Evolutionary conservation across 2,113 vertebrate species (phyloP).

Genomic region (Lota lota): DNA sequence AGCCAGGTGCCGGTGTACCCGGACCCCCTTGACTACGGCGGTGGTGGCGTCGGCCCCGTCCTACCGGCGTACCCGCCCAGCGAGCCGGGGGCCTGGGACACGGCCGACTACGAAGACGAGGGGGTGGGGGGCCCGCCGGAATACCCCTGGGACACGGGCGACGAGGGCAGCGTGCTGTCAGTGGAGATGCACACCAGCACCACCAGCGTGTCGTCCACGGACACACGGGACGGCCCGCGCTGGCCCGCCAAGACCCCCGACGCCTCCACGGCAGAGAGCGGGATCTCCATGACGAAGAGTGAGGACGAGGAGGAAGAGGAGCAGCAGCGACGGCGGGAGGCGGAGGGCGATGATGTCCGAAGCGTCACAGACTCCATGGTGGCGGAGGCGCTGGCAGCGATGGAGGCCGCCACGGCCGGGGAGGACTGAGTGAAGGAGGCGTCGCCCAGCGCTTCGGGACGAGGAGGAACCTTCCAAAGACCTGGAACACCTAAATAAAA

Average conservation of each 20-base stretch:
- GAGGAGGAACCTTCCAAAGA: too few relatives aligned
- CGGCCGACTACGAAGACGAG: conserved; percentile 56
- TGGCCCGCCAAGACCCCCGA: conserved; percentile 34
- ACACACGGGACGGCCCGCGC: conserved; percentile 52
- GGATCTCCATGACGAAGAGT: conserved; percentile 44
- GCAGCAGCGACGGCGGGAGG: not conserved
- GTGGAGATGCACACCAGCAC: conserved; percentile 75
- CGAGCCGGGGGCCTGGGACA: conserved; percentile 21
- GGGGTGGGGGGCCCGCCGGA: conserved; percentile 63
- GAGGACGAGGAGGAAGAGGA: conserved; percentile 47
- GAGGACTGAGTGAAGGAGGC: conserved; percentile 71
- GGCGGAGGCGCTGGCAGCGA: conserved; percentile 88
- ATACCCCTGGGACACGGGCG: conserved; percentile 66
- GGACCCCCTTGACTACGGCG: conserved; percentile 20
- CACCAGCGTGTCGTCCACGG: conserved; percentile 71
- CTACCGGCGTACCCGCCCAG: not conserved
- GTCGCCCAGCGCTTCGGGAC: not conserved
- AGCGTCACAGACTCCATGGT: conserved; percentile 84
- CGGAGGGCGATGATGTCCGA: conserved; percentile 29
- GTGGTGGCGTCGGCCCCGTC: too few relatives aligned
- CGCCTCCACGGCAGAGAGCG: conserved; percentile 46
- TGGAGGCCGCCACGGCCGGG: conserved; percentile 90
- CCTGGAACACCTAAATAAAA: too few relatives aligned
- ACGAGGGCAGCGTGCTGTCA: conserved; percentile 66
- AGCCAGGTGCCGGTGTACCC: conserved; percentile 67